Base-by-base conservation (phyloP, 2,797 vertebrate species). In the Balearica regulorum region DNA sequence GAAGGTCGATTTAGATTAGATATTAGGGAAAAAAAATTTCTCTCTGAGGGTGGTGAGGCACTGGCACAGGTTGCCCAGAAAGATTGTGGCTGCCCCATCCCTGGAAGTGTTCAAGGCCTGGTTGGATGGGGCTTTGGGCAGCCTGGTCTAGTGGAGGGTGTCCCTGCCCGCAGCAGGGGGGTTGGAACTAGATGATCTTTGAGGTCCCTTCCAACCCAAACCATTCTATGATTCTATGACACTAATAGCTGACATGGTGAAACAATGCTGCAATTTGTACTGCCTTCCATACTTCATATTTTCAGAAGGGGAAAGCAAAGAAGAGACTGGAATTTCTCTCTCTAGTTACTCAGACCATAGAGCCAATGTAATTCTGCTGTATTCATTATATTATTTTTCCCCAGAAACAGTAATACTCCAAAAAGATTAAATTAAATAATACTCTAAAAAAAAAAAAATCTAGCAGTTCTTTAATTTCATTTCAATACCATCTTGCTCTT, bases 401-500 rank as follows among this genome's bases (percentile, higher is more conserved):
- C 44, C 54, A 94, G 68, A 93, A 96, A 95, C 49, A 86, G 77
- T 71, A 96, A 93, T 94, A 89, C 61, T 95, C 89, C 41, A 94
- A 96, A 97, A 97, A 95, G 72, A 97, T 96, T 96, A 95, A 96
- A 95, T 96, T 97, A 97, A 97, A 92, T 62, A 90, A 92, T 78
- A 83, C 64, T 95, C 87, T 4, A 10, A 61, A 96, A 95, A 87
- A 91, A 95, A 51, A 28, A 53, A 88, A 92, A 92, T 41, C 55
- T 96, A 96, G 91, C 78, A 35, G 84, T 70, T 91, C 91, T 97
- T 97, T 95, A 96, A 98, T 96, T 97, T 97, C 78, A 96, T 89
- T 97, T 97, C 89, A 96, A 65, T 94, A 89, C 71, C 93, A 94
- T 94, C 78, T 66, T 77, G 68, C 55, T 94, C 84, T 89, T 96